Base-by-base conservation (phyloP, 2,888 invertebrate species). In the Tipula confusa region DNA sequence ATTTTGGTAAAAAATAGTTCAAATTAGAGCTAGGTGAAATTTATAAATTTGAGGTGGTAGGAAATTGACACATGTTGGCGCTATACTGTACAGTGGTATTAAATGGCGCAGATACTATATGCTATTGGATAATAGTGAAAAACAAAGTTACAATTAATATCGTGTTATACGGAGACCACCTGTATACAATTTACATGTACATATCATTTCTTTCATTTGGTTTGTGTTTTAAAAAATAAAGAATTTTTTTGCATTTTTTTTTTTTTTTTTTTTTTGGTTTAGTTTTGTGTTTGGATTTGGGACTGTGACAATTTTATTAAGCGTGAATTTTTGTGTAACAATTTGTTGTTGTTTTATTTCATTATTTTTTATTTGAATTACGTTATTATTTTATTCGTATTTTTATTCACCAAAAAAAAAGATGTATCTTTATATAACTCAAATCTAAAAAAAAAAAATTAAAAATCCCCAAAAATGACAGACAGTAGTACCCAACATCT, bases 301-400 rank as follows among this genome's bases (percentile, higher is more conserved):
- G 64, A 64, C 24, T 64, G 64, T 64, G 64, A 64, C 64, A 64
- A 64, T 64, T 64, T 64, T 64, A 64, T 64, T 64, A 64, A 64
- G 64, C 64, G 64, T 64, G 64, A 64, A 64, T 24, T 64, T 64
- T 64, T 64, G 64, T 64, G 24, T 64, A 24, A 64, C 9, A 64
- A 13, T 38, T 38, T 64, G 18, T 64, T 43, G 15, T 43, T 64
- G 18, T 64, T 64, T 64, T 64, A 24, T 64, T 64, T 64, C 64
- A 64, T 64, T 64, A 24, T 64, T 64, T 64, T 64, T 24, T n/a
- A 64, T 64, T 64, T 64, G 64, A 64, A 64, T 64, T 64, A 43
- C n/a, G n/a, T n/a, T 43, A 43, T 43, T 43, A 64, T 64, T 64
- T 64, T 64, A 64, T 64, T 64, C 24, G 24, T 64, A 64, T 64